Evolutionary conservation across 1,140 invertebrate genomes (phyloP), one percentile per base, ranked within the genome.

Genomic region (Nautilus pompilius): DNA sequence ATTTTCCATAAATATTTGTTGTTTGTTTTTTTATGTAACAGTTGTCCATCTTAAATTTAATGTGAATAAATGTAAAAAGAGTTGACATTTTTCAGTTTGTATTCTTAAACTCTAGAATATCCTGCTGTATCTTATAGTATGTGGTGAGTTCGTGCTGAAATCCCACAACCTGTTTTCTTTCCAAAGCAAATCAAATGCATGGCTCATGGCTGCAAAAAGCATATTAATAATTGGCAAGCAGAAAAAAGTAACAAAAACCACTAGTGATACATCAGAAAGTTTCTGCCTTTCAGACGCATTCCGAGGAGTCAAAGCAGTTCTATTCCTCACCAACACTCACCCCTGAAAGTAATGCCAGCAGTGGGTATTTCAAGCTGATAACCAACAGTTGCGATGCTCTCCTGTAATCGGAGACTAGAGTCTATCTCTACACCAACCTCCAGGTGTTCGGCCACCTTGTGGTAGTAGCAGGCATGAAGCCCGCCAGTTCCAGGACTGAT

Each of bases 331-430:
- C 30, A 28, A 34, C 30, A 61, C 67, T 69, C 82, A 95, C 94
- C 95, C 90, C 89, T 91, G 80, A 99, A 96, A 8, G 91, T 88
- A 67, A 97, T 86, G 82, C 97, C 95, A 51, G 94, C 94, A 83
- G 96, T 97, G 22, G 95, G 95, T 80, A 99, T 86, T 83, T 98
- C 96, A 58, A 97, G 87, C 84, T 99, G 95, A 83, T 99, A 99
- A 22, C 90, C 96, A 68, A 99, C 87, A 1, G 93, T 92, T 33
- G 92, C 93, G n/a, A 91, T 88, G 5, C 93, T 91, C 82, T 99
- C 96, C 80, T 92, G 90, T 76, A 93, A 89, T 77, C 92, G 85
- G 46, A 80, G 32, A 69, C 73, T 80, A 2, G 77, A 74, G 62
- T 88, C 86, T 33, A 87, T 74, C 68, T 88, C 87, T 13, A 86